Conservation (phyloP, 2,888 invertebrate species). For the Bellardia bayeri region DNA sequence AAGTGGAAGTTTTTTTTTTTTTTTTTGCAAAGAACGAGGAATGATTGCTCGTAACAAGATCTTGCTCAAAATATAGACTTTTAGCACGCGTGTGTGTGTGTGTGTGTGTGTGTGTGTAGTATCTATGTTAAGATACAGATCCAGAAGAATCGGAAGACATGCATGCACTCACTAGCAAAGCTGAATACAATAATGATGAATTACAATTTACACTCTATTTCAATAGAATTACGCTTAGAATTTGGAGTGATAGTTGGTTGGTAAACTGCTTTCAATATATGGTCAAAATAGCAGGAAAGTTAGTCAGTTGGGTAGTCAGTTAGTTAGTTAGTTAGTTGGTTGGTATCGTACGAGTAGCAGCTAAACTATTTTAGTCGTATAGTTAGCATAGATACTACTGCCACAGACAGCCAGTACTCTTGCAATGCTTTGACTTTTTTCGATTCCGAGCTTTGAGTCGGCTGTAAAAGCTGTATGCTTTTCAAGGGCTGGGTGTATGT, state of each 20-base stretch:
- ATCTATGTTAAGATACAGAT: no score
- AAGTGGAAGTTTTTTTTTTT: slow-evolving; percentile 34
- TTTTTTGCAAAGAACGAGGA: slow-evolving; percentile 20
- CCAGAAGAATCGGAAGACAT: background rate
- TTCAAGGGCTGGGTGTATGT: background rate
- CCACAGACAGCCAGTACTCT: slow-evolving; percentile 14
- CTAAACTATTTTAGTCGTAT: slow-evolving; percentile 13
- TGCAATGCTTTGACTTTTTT: background rate
- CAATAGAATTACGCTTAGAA: slow-evolving; percentile 73
- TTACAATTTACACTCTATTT: slow-evolving; percentile 72
- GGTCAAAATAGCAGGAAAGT: slow-evolving; percentile 55
- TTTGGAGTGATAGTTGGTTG: slow-evolving; percentile 65
- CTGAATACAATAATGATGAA: slow-evolving; percentile 54
- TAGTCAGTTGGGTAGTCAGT: background rate
- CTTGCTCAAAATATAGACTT: slow-evolving; percentile 60
- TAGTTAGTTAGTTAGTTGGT: background rate
- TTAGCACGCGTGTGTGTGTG: slow-evolving; percentile 1
- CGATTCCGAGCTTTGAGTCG: background rate
- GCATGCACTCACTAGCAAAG: slow-evolving; percentile 18
- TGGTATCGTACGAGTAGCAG: background rate
- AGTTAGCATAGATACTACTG: slow-evolving; percentile 29
- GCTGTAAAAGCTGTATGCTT: background rate
- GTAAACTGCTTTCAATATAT: slow-evolving; percentile 65
- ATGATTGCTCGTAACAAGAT: slow-evolving; percentile 38
- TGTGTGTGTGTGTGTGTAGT: slow-evolving; percentile 1